Conservation (phyloP, 2,888 invertebrate species). For the Alloplasta piceator region DNA sequence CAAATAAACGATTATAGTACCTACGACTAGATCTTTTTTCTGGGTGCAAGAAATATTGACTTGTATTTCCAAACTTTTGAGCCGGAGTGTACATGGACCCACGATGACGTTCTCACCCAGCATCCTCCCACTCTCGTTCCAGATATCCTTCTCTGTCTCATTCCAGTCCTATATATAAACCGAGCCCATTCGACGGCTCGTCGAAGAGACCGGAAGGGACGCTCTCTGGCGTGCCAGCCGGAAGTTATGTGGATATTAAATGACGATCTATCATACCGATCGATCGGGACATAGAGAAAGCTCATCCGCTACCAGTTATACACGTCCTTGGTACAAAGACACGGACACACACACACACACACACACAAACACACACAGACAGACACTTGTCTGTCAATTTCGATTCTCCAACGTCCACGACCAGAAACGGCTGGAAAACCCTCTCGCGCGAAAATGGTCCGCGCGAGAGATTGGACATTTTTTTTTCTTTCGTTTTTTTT, state of each 20-base stretch:
- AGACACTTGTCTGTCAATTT: constrained; percentile 18
- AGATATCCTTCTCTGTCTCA: constrained; percentile 24
- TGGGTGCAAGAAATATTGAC: no score
- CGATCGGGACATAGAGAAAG: constrained; percentile 53
- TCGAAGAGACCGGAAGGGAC: constrained; percentile 64
- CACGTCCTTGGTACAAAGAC: constrained; percentile 1
- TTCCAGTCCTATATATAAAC: constrained; percentile 19
- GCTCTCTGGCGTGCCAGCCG: constrained; percentile 61
- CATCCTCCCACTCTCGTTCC: constrained; percentile 27
- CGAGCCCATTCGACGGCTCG: constrained; percentile 62
- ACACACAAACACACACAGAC: no score
- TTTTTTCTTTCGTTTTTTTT: not conserved
- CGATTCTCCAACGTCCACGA: constrained; percentile 12
- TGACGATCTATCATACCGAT: constrained; percentile 71
- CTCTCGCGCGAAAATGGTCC: not conserved
- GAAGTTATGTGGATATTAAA: constrained; percentile 72
- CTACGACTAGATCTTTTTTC: no score
- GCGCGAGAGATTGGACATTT: constrained; percentile 19
- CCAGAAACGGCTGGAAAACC: constrained; percentile 3
- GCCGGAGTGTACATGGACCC: constrained; percentile 14
- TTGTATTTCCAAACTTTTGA: no score
- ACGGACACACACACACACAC: not conserved
- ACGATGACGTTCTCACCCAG: constrained; percentile 45
- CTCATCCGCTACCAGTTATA: constrained; percentile 49
- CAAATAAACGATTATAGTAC: no score